These are phyloP conservation scores for Heliocidaris tuberculata DNA, from an alignment of 35 echinoderm and acorn worm species.

Conservation along the genomic window DNA sequence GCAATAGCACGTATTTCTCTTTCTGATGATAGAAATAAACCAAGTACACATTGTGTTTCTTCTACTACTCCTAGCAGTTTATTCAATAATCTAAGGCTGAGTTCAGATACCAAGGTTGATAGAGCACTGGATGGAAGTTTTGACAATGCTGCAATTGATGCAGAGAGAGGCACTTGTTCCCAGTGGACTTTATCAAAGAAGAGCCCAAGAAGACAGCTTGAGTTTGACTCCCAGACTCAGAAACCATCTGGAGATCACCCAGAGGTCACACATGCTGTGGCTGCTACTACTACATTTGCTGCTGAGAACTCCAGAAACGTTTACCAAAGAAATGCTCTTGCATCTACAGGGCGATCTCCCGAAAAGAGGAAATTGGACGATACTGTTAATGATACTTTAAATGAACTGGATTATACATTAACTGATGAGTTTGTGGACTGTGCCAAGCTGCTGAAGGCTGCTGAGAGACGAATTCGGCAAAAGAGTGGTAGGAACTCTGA, in stretches of 20 bases:
- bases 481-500: constrained; percentile 38
- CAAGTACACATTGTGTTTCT: neutral
- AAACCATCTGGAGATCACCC: neutral
- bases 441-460: constrained; percentile 70
- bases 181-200: neutral
- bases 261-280: neutral
- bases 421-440: constrained; percentile 81
- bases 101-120: neutral
- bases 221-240: neutral
- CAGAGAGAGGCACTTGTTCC: constrained; percentile 8
- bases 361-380: neutral
- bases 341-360: neutral
- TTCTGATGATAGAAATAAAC: neutral
- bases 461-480: constrained; percentile 53
- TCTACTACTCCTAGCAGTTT: constrained; percentile 1
- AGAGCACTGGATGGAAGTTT: neutral
- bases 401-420: constrained; percentile 64
- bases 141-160: neutral
- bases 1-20: neutral
- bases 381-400: constrained; percentile 1
- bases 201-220: neutral
- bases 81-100: neutral
- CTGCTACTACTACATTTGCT: neutral
- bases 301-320: neutral
- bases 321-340: neutral